phyloP scores from a whole-genome alignment of 92 coral and sea anemone genomes.

The Palythoa heliodiscus region DNA sequence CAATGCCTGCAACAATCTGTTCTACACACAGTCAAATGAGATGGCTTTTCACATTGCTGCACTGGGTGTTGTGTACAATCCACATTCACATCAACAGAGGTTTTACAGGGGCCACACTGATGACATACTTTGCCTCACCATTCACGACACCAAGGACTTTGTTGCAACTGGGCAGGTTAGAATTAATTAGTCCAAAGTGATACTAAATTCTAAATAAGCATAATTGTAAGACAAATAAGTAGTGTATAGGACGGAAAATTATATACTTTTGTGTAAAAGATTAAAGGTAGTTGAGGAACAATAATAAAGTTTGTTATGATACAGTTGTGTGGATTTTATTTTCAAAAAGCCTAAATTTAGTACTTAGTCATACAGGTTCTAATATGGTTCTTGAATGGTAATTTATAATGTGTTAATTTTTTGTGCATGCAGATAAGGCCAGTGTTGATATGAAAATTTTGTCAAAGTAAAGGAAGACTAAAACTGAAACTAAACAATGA shows the following conservation, averaged over 20 bases:
- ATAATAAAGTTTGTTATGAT: no score
- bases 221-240: not conserved
- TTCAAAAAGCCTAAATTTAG: no score
- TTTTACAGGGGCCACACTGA: slow-evolving; percentile 96
- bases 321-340: no score
- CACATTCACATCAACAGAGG: slow-evolving; percentile 84
- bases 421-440: not conserved
- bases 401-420: no score
- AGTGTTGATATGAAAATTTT: not conserved
- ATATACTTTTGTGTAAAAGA: no score
- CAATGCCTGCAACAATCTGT: slow-evolving; percentile 97
- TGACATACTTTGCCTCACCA: slow-evolving; percentile 93
- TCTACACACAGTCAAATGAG: slow-evolving; percentile 94
- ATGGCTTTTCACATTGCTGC: slow-evolving; percentile 96
- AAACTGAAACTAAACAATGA: no score
- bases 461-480: no score
- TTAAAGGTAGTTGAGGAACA: no score
- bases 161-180: slow-evolving; percentile 99
- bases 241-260: no score
- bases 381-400: no score
- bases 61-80: slow-evolving; percentile 86
- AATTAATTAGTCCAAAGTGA: not conserved
- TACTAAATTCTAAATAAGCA: not conserved
- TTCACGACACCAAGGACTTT: slow-evolving; percentile 91
- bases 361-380: no score